These are phyloP conservation scores for Rattus norvegicus DNA, from an alignment of 2,113 vertebrate genomes.

Conservation along the genomic window GRCr8 NC_086037.1:55997001-55997500, in stretches of 20 bases:
- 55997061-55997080: not conserved
- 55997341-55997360: not conserved
- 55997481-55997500: not conserved
- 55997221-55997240: not conserved
- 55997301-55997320: not conserved
- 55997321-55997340: not conserved
- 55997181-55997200: not conserved
- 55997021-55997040: not conserved
- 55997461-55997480: not conserved
- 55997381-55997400: not conserved
- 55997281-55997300: not conserved
- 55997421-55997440: not conserved
- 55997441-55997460: not conserved
- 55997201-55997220: not conserved
- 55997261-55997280: not conserved
- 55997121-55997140: not conserved
- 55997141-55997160: not conserved
- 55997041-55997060: not conserved
- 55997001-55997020: not conserved
- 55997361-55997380: not conserved
- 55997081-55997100: not conserved
- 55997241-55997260: not conserved
- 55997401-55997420: not conserved
- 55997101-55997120: not conserved
- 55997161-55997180: not conserved